Percentiles rank a stretch among this genome's conserved stretches.
These are phyloP conservation scores for Rousettus madagascariensis DNA, from an alignment of 2,797 vertebrate genomes.

Conservation along the genomic window DNA sequence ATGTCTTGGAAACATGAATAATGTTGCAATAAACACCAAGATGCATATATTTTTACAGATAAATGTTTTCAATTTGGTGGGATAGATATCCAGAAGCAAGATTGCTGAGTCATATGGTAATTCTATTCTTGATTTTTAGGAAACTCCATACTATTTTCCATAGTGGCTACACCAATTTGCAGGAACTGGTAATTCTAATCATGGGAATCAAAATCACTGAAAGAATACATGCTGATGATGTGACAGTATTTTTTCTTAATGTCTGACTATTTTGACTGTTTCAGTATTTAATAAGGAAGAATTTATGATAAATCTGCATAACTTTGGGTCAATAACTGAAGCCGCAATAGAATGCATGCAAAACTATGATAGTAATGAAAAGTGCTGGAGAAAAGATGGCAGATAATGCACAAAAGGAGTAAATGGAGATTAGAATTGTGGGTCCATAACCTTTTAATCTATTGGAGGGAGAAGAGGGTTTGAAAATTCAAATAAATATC, in stretches of 20 bases:
- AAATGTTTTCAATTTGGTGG: too few relatives aligned
- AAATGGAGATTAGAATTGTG: neutral
- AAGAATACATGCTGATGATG: neutral
- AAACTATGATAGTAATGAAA: neutral
- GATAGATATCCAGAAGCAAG: too few relatives aligned
- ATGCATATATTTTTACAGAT: too few relatives aligned
- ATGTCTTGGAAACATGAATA: too few relatives aligned
- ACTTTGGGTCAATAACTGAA: neutral
- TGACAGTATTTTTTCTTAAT: neutral
- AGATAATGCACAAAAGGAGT: neutral
- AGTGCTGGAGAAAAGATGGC: neutral
- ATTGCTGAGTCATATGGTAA: too few relatives aligned
- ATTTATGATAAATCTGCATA: neutral
- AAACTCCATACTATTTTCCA: too few relatives aligned
- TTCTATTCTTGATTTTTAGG: too few relatives aligned
- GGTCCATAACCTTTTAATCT: neutral
- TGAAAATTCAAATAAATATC: neutral
- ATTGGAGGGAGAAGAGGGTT: fast-evolving
- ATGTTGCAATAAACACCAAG: too few relatives aligned
- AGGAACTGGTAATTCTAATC: neutral
- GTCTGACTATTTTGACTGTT: neutral
- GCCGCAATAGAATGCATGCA: neutral
- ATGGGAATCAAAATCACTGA: neutral
- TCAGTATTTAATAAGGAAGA: neutral
- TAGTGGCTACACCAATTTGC: too few relatives aligned